A percentile compares a stretch with the other conserved stretches of the same genome.
Evolutionary conservation across 1,140 invertebrate species (phyloP).

Genomic region (Aphelinus atriplicis): DNA sequence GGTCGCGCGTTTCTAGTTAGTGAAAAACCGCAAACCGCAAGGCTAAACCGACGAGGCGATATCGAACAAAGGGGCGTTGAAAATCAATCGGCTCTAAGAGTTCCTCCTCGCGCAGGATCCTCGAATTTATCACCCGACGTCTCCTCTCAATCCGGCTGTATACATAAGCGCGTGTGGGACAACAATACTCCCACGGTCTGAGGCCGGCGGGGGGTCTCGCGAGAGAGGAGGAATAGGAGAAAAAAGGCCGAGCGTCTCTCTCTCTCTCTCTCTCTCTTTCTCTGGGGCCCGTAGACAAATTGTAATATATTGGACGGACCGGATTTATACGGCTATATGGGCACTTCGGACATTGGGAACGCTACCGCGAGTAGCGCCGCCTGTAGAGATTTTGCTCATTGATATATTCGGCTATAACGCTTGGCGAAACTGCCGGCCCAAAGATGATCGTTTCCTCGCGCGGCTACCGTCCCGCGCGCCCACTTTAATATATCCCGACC

Average conservation of each 20-base stretch:
- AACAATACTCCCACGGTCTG: slow-evolving; percentile 53
- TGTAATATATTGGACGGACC: slow-evolving; percentile 61
- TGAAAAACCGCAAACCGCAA: background rate
- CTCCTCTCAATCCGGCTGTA: slow-evolving; percentile 4
- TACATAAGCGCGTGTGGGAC: slow-evolving; percentile 32
- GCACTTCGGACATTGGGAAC: slow-evolving; percentile 13
- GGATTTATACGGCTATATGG: slow-evolving; percentile 51
- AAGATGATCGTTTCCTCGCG: too few species aligned
- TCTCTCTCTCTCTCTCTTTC: slow-evolving; percentile 43
- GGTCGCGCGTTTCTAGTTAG: too few species aligned
- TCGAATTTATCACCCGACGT: slow-evolving; percentile 6
- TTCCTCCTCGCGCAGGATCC: too few species aligned
- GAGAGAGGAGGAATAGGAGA: background rate
- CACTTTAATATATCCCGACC: too few species aligned
- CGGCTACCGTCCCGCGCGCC: too few species aligned
- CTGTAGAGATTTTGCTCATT: too few species aligned
- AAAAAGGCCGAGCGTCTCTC: slow-evolving; percentile 45
- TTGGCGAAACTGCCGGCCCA: too few species aligned
- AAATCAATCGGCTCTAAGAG: slow-evolving; percentile 9
- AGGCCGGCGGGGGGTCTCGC: slow-evolving; percentile 24
- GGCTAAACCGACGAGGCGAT: background rate
- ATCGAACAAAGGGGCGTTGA: slow-evolving; percentile 25
- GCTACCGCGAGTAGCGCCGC: slow-evolving; percentile 15
- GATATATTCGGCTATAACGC: too few species aligned
- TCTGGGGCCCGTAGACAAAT: slow-evolving; percentile 56